These are phyloP conservation scores for Centroberyx gerrardi DNA, from an alignment of 2,797 vertebrate genomes.

Conservation along the genomic window DNA sequence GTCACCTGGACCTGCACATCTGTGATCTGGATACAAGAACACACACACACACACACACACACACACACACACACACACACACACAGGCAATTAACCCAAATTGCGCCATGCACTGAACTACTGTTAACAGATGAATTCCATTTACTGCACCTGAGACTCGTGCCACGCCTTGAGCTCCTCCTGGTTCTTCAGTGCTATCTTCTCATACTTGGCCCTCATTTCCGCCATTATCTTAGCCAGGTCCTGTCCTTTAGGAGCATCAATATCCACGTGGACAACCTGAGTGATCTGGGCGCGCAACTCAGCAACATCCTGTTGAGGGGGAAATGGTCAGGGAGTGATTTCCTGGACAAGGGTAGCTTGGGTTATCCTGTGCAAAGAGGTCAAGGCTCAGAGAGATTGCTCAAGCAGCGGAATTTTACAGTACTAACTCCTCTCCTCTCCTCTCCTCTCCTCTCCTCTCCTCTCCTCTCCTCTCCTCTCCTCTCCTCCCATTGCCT, in stretches of 20 bases:
- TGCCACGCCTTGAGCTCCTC: conserved; percentile 91
- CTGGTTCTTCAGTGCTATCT: conserved; percentile 90
- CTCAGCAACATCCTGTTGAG: conserved; percentile 86
- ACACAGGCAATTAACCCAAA: not conserved
- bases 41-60: not conserved
- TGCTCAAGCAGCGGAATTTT: not conserved
- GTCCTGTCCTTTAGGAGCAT: conserved; percentile 92
- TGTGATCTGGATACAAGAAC: conserved; percentile 75
- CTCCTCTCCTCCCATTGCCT: not conserved
- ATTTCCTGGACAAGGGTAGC: conserved; percentile 49
- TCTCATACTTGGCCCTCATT: conserved; percentile 91
- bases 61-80: conserved; percentile 1
- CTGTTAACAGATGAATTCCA: not conserved
- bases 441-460: not conserved
- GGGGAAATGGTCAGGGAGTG: conserved; percentile 63
- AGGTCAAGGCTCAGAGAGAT: conserved; percentile 35
- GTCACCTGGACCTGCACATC: conserved; percentile 84
- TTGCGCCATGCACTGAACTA: not conserved
- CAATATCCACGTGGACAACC: conserved; percentile 90
- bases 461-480: not conserved
- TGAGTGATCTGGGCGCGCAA: conserved; percentile 85
- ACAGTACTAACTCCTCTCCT: not conserved
- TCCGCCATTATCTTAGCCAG: conserved; percentile 90
- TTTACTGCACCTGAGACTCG: conserved; percentile 82
- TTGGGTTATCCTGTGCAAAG: conserved; percentile 42